These are phyloP conservation scores for Nematostella vectensis DNA, from an alignment of 92 coral and sea anemone species.

Conservation along the genomic window DNA sequence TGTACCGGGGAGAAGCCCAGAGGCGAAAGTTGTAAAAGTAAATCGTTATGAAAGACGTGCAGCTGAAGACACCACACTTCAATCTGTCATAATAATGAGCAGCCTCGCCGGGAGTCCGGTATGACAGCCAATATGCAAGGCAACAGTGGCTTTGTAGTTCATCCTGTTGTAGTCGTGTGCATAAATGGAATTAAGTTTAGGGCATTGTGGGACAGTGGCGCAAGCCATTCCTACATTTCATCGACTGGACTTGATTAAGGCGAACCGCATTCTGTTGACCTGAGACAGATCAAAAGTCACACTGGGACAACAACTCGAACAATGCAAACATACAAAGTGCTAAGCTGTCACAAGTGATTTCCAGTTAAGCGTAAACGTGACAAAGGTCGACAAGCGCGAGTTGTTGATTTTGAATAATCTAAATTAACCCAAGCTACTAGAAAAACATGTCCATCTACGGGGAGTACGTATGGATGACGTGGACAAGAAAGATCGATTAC, in stretches of 20 bases:
- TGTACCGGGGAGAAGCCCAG: too few relatives aligned
- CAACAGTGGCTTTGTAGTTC: not conserved
- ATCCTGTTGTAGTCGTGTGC: conserved; percentile 34
- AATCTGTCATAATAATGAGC: conserved; percentile 27
- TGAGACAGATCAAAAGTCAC: too few relatives aligned
- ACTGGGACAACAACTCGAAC: too few relatives aligned
- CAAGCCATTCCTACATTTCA: conserved; percentile 61
- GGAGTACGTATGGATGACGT: conserved; percentile 39
- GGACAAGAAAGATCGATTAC: conserved; percentile 29
- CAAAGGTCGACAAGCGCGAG: conserved; percentile 38
- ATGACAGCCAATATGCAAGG: conserved; percentile 50
- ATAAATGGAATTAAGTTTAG: conserved; percentile 47
- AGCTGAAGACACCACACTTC: too few relatives aligned
- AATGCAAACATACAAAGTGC: conserved; percentile 54
- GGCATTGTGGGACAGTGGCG: conserved; percentile 54
- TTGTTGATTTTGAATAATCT: conserved; percentile 30
- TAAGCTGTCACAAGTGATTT: conserved; percentile 23
- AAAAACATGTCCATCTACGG: conserved; percentile 11
- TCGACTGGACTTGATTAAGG: conserved; percentile 48
- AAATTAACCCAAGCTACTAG: conserved; percentile 9
- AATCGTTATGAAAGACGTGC: too few relatives aligned
- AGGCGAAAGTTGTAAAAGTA: too few relatives aligned
- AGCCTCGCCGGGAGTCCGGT: conserved; percentile 22
- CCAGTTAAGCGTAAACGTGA: conserved; percentile 22
- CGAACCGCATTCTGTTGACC: conserved; percentile 31